Evolutionary conservation across 2,888 invertebrate species (phyloP).

Genomic region (Nasonia oneida): DNA sequence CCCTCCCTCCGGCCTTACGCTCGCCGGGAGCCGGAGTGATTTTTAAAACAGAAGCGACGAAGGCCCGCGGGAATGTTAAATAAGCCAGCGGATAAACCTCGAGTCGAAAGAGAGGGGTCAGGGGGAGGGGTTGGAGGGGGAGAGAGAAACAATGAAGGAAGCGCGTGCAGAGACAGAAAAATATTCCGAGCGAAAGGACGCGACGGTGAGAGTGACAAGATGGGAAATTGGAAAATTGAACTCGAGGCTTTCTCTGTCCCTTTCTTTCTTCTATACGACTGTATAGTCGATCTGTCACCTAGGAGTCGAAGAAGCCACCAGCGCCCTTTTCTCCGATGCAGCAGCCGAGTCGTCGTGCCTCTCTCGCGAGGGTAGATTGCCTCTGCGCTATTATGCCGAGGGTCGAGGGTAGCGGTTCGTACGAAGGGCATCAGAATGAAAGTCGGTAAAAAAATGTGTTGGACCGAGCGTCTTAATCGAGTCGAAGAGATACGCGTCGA

Average conservation of each 20-base stretch:
- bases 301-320: constrained; percentile 13
- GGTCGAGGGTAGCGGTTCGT: background rate
- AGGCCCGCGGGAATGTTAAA: constrained; percentile 73
- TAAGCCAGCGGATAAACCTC: constrained; percentile 65
- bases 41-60: constrained; percentile 74
- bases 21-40: constrained; percentile 70
- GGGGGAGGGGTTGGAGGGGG: no score
- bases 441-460: background rate
- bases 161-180: constrained; percentile 64
- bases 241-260: constrained; percentile 63
- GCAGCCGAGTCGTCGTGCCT: background rate
- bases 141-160: constrained; percentile 22
- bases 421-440: background rate
- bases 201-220: constrained; percentile 73
- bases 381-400: background rate
- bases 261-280: constrained; percentile 27
- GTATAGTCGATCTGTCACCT: constrained; percentile 43
- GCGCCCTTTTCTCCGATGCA: background rate
- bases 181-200: constrained; percentile 71
- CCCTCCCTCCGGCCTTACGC: background rate
- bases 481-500: background rate
- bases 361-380: background rate
- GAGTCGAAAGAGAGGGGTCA: background rate
- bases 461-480: background rate
- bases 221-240: constrained; percentile 77